Base-by-base conservation (phyloP, 2,113 vertebrate genomes). In the Dipodomys spectabilis region DNA sequence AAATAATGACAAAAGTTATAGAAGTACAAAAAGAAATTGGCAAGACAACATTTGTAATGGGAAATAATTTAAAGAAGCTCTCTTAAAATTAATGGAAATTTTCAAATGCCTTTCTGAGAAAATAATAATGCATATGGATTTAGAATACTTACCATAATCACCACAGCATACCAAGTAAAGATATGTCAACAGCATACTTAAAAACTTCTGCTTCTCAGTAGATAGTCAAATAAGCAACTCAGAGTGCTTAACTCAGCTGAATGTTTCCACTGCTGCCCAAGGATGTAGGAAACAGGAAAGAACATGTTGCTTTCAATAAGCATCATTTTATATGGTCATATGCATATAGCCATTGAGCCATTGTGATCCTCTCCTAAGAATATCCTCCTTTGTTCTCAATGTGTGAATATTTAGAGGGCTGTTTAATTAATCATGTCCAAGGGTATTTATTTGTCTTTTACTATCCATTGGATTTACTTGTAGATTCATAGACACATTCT, bases 21-120 rank as follows among this genome's bases (percentile, higher is more conserved):
- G 7, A 65, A 77, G 5, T 13, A 73, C 72, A 75, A 65, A 57
- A 80, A 81, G 20, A 90, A 82, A 77, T 19, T 72, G 44, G 9
- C 19, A 82, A 84, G 45, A 49, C 32, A 89, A n/a, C 19, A 67
- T 90, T 82, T 32, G 83, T 23, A 57, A 72, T 72, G 11, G 27
- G 7, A 79, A 88, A 64, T 81, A 23, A 45, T 49, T 87, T 78
- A 83, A 83, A 75, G 53, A 13, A 79, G n/a, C 22, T 20, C 32
- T 72, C 53, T 27, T 71, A 45, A 82, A 88, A 94, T 79, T 57
- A 72, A 44, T 6, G 69, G 39, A 71, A 72, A 44, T 25, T 27
- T 81, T 79, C 68, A 68, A 95, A 92, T 1, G 60, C 6, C 23
- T 88, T 22, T 67, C 90, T 78, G 45, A 84, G 74, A 83, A 94